Base-by-base conservation (phyloP, 1,140 invertebrate genomes). In the Papilio aristodemus region DNA sequence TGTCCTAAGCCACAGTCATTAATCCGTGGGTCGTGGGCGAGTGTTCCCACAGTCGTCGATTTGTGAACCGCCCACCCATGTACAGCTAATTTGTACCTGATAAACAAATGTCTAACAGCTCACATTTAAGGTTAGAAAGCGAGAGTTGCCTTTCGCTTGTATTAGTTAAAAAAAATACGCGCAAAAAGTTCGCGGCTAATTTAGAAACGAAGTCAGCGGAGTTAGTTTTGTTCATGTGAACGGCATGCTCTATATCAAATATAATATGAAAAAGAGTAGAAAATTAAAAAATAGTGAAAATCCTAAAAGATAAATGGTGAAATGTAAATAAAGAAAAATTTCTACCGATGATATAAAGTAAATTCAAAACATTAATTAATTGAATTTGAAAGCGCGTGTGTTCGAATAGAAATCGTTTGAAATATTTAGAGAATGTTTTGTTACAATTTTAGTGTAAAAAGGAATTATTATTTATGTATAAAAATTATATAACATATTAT, bases 101-200 rank as follows among this genome's bases (percentile, higher is more conserved):
- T 46, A 46, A 32, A 66, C 25, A 66, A 64, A 64, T 38, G 59
- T 38, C 62, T 64, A 27, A 32, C 63, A 59, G 27, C 57, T 59
- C 9, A 38, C 63, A 66, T 50, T 66, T 66, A 50, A 66, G 63
- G 39, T 71, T 69, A 43, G 64, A 71, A 46, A 67, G 62, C 70
- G 68, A 71, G 68, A 71, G 70, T 74, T 9, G 27, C 69, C 72
- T 73, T 70, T 73, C 69, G 69, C 64, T 73, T 68, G n/a, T 36
- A 46, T 32, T 17, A 6, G 5, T 27, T 43, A 36, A 36, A 50
- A 69, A 46, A 14, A 32, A 66, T 41, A 8, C 11, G 13, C 39
- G 43, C 39, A 66, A 66, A 46, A 66, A 66, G 25, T 62, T 62
- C 59, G 59, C 59, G 9, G 1, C 19, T 54, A 54, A 62, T 36